Base-by-base conservation (phyloP, 64 coral and sea anemone species). In the Orbicella faveolata region DNA sequence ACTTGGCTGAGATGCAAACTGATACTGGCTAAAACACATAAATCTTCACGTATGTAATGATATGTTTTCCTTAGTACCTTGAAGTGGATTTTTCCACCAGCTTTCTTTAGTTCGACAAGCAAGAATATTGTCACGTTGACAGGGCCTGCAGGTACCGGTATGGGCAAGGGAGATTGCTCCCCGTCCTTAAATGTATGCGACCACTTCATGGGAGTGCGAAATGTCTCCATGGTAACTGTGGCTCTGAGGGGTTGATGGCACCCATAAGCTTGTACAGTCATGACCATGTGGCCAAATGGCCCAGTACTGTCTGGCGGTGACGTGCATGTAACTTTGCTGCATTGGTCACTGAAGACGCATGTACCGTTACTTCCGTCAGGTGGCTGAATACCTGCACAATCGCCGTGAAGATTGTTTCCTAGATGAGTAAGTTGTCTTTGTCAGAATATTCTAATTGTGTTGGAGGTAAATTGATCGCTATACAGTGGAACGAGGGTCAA, bases 161-260 rank as follows among this genome's bases (percentile, higher is more conserved):
- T 30, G 34, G 52, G 52, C 12, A 25, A 0, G 1, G 4, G 1
- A 4, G 79, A n/a, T 62, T 35, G 11, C 15, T 81, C 79, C 3
- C 79, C 79, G 36, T 62, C 51, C 36, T 63, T 0, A 81, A 81
- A 81, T 18, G 53, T 36, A 34, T 81, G 79, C 61, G 79, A 81
- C 79, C 79, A 81, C 14, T 30, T 62, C 55, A 14, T 33, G 15
- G 36, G 15, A 51, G 35, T 4, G 0, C 20, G 10, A 41, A 2
- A 53, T 18, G 33, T 6, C 12, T 34, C 23, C 23, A 59, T 34
- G 6, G 52, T 35, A 59, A 35, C 57, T 35, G 79, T 81, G 14
- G 30, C 79, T 36, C 53, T 81, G 15, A 62, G 9, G 15, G 55
- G 54, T 8, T 62, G 25, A 30, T 30, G 30, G 25, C 79, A 81